These are phyloP conservation scores for Acropora tenuis DNA, from an alignment of 64 coral and sea anemone species.

Conservation along the genomic window DNA sequence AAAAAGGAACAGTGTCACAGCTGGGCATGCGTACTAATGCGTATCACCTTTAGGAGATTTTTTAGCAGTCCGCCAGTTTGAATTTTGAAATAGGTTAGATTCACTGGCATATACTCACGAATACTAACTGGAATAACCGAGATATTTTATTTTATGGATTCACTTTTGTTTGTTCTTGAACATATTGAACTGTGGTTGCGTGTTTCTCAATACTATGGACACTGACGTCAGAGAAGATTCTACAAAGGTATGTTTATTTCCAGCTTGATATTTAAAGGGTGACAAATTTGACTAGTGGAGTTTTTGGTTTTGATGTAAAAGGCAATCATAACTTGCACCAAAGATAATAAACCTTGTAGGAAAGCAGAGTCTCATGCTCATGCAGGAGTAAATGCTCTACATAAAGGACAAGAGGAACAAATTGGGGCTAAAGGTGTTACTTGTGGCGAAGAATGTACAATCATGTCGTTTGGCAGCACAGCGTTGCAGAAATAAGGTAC, in stretches of 20 bases:
- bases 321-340: background rate
- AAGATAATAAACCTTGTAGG: background rate
- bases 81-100: too few species aligned
- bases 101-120: too few species aligned
- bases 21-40: too few species aligned
- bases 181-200: too few species aligned
- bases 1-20: background rate
- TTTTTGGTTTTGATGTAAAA: constrained; percentile 9
- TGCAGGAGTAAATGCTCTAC: constrained; percentile 1
- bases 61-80: too few species aligned
- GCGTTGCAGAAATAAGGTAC: constrained; percentile 2
- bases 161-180: too few species aligned
- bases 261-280: background rate
- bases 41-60: too few species aligned
- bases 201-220: too few species aligned
- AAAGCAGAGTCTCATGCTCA: background rate
- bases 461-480: background rate
- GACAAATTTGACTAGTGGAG: constrained; percentile 14
- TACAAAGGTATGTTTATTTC: background rate
- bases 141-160: too few species aligned
- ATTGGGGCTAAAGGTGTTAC: background rate
- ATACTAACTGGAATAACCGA: too few species aligned
- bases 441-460: background rate
- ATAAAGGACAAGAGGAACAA: background rate
- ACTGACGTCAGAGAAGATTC: background rate